Base-by-base conservation (phyloP, 2,797 vertebrate species). In the Rhinichthys osculus region DNA sequence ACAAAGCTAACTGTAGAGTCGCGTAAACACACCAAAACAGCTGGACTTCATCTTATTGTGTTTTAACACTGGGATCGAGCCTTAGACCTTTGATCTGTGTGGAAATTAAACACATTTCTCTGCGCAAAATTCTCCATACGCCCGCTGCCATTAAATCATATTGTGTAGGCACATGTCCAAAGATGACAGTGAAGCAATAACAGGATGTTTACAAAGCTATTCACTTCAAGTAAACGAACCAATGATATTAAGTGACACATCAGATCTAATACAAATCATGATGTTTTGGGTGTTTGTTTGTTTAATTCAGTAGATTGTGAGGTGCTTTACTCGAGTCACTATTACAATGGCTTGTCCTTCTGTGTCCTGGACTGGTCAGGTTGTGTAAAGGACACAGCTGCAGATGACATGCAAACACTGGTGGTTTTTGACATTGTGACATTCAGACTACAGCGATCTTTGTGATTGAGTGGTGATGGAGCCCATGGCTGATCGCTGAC, bases 181-280 rank as follows among this genome's bases (percentile, higher is more conserved):
- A 88, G 87, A 52, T 88, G 90, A 92, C 88, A 85, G 90, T 77
- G 87, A 52, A 64, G 67, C 91, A 94, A 94, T 92, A 94, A 94
- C 93, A 95, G 95, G 95, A 95, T 95, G 95, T 94, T 95, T 95
- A 93, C 89, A 87, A 42, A 79, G 71, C 64, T 16, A 52, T 47
- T 66, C 33, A 80, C 78, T 59, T 78, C 83, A 90, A 85, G 71
- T 82, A 44, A 90, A 78, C 23, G 72, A 86, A 89, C 88, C 89
- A 88, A 91, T 85, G 33, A 88, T 82, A 87, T 70, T 44, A 50
- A 35, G 23, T 5, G 30, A 38, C 19, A 27, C 16, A 50, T 71
- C 10, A 42, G 5, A 5, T 38, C 77, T 30, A 35, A 27, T 52
- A 33, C 47, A 35, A 62, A 57, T n/a, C 8, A 50, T 64, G 5